Evolutionary conservation across 1,140 invertebrate genomes (phyloP).

Genomic region (Aphaenogaster rudis): DNA sequence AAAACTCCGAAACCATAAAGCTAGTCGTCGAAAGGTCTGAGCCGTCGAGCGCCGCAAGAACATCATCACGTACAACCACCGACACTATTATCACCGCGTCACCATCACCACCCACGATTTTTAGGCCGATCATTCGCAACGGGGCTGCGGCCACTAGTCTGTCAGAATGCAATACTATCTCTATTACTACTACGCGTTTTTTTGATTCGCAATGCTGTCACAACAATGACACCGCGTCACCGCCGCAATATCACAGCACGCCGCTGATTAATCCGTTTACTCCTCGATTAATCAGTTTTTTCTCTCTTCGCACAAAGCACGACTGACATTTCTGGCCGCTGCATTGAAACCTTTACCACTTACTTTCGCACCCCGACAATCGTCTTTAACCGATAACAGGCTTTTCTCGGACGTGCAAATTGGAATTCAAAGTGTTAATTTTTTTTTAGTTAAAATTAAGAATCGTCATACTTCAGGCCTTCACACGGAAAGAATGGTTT

Average conservation of each 20-base stretch:
- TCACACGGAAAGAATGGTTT: too few relatives aligned
- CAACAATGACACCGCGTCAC: slow-evolving; percentile 33
- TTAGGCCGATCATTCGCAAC: slow-evolving; percentile 79
- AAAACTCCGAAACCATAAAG: slow-evolving; percentile 90
- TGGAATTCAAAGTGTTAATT: not conserved
- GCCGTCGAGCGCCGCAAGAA: slow-evolving; percentile 75
- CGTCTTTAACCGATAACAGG: slow-evolving; percentile 25
- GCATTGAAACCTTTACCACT: slow-evolving; percentile 31
- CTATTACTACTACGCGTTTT: slow-evolving; percentile 64
- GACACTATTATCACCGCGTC: slow-evolving; percentile 67
- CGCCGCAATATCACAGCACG: slow-evolving; percentile 15
- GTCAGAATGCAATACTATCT: slow-evolving; percentile 80
- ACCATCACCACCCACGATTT: slow-evolving; percentile 89
- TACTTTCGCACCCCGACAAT: slow-evolving; percentile 26
- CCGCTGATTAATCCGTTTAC: slow-evolving; percentile 45
- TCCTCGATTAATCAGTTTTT: slow-evolving; percentile 40
- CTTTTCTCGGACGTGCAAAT: too few relatives aligned
- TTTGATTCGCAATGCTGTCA: not conserved
- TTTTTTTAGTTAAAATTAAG: not conserved
- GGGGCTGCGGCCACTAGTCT: slow-evolving; percentile 82
- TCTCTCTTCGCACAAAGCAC: slow-evolving; percentile 38
- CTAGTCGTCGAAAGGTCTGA: slow-evolving; percentile 89
- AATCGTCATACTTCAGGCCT: not conserved
- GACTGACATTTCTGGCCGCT: slow-evolving; percentile 53
- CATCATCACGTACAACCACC: slow-evolving; percentile 71